Base-by-base conservation (phyloP, 2,797 vertebrate species). In the Schizothorax lantsangensis region DNA sequence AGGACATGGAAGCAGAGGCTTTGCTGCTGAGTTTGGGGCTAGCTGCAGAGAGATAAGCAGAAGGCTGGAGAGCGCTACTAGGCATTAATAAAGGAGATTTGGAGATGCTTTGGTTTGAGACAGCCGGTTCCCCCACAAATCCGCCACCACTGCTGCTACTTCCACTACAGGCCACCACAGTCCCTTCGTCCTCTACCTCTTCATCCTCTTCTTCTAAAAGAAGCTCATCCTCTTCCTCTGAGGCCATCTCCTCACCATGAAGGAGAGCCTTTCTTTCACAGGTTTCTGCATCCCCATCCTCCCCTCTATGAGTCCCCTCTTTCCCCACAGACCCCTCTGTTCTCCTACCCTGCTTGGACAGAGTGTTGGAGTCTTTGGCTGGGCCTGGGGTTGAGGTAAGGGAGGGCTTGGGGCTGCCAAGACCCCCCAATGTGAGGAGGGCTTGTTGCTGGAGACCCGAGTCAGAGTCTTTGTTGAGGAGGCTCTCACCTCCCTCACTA, bases 51-150 rank as follows among this genome's bases (percentile, higher is more conserved):
- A 96, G 94, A 96, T 97, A 96, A 10, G 96, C 96, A 97, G 97
- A 94, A 93, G 97, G 97, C 97, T 98, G 97, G 95, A 98, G 96
- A 97, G 97, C 94, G 93, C 96, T 97, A 99, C 96, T 97, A 98
- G 98, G 98, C 97, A 99, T 98, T 97, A 95, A 95, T 96, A 99
- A 98, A 97, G 98, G 97, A 98, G 98, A 98, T 98, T 98, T 98
- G 97, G 98, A 99, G 98, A 99, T 98, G 97, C 98, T 99, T 99
- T 99, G 98, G 98, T 99, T 99, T 98, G 97, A 98, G 97, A 99
- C 97, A 98, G 97, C 97, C 96, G 96, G 95, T 97, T 97, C 97
- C 95, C 97, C 97, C 92, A 94, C 97, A 94, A 94, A 94, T 94
- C 95, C 95, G 93, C 92, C 92, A 89, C 93, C 90, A 72, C 93